phyloP scores from a whole-genome alignment of 1,140 invertebrate genomes.

The Acyrthosiphon pisum region DNA sequence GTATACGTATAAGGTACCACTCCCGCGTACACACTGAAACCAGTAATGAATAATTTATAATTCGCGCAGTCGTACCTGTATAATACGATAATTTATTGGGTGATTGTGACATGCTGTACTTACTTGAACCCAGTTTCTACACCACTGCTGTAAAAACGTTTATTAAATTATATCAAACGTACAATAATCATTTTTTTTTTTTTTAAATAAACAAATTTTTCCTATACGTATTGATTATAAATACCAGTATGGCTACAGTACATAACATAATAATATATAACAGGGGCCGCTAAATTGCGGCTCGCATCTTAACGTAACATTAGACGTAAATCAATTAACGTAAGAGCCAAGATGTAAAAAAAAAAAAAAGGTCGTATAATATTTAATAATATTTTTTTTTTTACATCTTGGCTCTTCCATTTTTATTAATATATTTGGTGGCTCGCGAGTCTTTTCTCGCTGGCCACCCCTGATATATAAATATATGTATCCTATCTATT shows the following conservation, averaged over 20 bases:
- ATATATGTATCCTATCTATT: no score
- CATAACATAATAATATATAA: background rate
- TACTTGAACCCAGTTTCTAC: background rate
- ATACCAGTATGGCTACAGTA: background rate
- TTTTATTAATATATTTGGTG: no score
- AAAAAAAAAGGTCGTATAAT: no score
- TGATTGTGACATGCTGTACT: background rate
- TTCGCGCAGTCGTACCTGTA: background rate
- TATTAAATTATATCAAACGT: background rate
- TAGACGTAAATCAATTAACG: no score
- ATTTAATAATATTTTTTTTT: no score
- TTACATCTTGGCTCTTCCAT: no score
- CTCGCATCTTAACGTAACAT: no score
- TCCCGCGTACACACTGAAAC: background rate
- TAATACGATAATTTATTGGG: background rate
- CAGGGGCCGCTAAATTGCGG: no score
- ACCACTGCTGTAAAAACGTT: no score
- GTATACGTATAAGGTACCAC: background rate
- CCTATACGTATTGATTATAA: background rate
- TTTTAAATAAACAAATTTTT: background rate
- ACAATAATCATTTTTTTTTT: background rate
- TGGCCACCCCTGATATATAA: no score
- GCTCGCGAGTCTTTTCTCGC: no score
- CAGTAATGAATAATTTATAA: conserved; percentile 17
- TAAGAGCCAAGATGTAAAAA: no score